Evolutionary conservation across 2,113 vertebrate genomes (phyloP), one percentile per base, ranked within the genome.

Genomic region (Eretmochelys imbricata): DNA sequence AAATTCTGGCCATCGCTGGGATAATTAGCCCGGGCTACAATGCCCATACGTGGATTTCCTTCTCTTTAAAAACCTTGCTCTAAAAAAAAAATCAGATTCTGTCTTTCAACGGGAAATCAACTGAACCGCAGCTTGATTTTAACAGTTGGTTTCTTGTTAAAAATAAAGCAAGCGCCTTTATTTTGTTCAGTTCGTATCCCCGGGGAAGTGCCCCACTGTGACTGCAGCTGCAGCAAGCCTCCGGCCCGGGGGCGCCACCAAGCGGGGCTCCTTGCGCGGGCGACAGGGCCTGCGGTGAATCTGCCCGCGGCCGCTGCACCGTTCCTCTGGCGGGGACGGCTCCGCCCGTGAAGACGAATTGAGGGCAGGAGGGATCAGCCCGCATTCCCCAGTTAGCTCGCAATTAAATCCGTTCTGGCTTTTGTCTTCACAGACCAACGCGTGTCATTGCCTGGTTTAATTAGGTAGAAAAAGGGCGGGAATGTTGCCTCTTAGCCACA

Each of bases 401-500:
- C 42, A 75, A 55, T 27, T 22, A 42, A 75, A n/a, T 10, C 16
- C 6, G 3, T 3, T 3, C 76, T 81, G 82, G 35, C 51, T 51
- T 88, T 54, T 88, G 69, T 35, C 83, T 88, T 38, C 31, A 38
- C 20, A 42, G 4, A 16, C 17, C 13, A 49, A 10, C 31, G 27
- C 9, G 49, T 8, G 7, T 49, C 50, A 16, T 29, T 38, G 54
- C 78, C 50, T 50, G 38, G 5, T 65, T 48, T 57, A 27, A 51
- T 35, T 42, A 35, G 5, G 84, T 29, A 75, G 80, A 2, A 35
- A 57, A 20, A 5, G 50, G 55, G 46, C 48, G 48, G 75, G 49
- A n/a, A 3, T 82, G 80, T 38, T 82, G 55, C 1, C 81, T 5
- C 46, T 89, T 54, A 82, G 89, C 95, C 97, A 62, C 96, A 84